Conservation (phyloP, 2,888 invertebrate genomes). For the Lacanobia wlatinum region DNA sequence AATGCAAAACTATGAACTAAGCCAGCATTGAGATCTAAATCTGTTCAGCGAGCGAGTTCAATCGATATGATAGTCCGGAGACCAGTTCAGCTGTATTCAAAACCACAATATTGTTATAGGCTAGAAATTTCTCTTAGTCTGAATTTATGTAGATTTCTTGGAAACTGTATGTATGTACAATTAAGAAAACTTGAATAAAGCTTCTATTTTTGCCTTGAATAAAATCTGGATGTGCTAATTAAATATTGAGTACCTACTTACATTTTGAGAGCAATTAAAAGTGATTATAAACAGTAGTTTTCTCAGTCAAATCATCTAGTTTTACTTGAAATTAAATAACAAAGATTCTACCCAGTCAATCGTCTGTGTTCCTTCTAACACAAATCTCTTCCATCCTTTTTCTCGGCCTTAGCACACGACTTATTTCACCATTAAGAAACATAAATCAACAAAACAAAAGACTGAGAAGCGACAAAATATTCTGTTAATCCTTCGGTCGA, state of each 20-base stretch:
- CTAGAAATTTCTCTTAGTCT: background rate
- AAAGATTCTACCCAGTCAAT: background rate
- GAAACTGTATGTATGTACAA: too few relatives aligned
- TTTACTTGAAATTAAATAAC: background rate
- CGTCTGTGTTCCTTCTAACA: background rate
- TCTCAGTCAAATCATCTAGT: too few relatives aligned
- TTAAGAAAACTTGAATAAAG: too few relatives aligned
- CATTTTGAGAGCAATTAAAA: background rate
- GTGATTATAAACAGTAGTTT: background rate
- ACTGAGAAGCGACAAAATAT: constrained; percentile 57
- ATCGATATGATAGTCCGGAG: constrained; percentile 62
- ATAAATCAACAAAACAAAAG: constrained; percentile 56
- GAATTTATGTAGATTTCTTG: too few relatives aligned
- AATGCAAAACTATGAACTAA: constrained; percentile 9
- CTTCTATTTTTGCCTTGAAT: background rate
- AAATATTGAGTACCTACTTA: too few relatives aligned
- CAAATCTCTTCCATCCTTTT: background rate
- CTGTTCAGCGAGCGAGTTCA: constrained; percentile 49
- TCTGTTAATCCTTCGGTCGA: constrained; percentile 64
- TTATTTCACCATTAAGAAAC: constrained; percentile 45
- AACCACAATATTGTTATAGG: constrained; percentile 4
- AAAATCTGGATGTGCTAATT: too few relatives aligned
- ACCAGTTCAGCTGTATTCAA: constrained; percentile 17
- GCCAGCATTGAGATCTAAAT: constrained; percentile 58
- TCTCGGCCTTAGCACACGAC: constrained; percentile 14